These are phyloP conservation scores for Calameuta pallipes DNA, from an alignment of 2,888 invertebrate species.

Conservation along the genomic window DNA sequence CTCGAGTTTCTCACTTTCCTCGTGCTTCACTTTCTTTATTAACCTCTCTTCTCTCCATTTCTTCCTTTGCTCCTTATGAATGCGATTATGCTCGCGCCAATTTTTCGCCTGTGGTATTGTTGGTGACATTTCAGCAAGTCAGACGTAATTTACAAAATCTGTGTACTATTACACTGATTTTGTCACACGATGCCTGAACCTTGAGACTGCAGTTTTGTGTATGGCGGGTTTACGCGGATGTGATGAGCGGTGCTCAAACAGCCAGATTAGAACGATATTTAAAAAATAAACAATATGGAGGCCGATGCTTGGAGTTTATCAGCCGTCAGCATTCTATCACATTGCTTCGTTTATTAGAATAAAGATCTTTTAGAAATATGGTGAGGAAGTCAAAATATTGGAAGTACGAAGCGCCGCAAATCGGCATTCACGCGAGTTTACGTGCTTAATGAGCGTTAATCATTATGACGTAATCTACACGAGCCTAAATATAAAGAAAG, in stretches of 20 bases:
- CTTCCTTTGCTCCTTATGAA: slow-evolving; percentile 76
- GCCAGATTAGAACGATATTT: background rate
- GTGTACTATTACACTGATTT: background rate
- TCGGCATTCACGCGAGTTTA: slow-evolving; percentile 8
- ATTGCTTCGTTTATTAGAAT: slow-evolving; percentile 4
- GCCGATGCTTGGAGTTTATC: background rate
- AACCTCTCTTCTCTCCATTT: slow-evolving; percentile 80
- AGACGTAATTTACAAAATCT: background rate
- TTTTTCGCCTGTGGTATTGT: slow-evolving; percentile 64
- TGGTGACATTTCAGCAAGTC: slow-evolving; percentile 22
- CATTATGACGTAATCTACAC: slow-evolving; percentile 13
- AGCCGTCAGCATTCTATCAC: background rate
- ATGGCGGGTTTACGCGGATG: background rate
- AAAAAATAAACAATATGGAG: slow-evolving; percentile 12
- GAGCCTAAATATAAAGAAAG: background rate
- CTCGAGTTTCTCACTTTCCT: slow-evolving; percentile 62
- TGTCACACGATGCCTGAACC: background rate
- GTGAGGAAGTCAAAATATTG: background rate
- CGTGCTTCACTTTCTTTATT: slow-evolving; percentile 73
- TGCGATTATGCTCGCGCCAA: slow-evolving; percentile 80
- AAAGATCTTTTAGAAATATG: slow-evolving; percentile 16
- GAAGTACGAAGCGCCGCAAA: slow-evolving; percentile 7
- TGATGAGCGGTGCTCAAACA: background rate
- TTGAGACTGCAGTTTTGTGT: background rate
- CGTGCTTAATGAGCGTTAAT: slow-evolving; percentile 3